Evolutionary conservation across 2,888 invertebrate genomes (phyloP).

Genomic region (Heliothis peltigera): DNA sequence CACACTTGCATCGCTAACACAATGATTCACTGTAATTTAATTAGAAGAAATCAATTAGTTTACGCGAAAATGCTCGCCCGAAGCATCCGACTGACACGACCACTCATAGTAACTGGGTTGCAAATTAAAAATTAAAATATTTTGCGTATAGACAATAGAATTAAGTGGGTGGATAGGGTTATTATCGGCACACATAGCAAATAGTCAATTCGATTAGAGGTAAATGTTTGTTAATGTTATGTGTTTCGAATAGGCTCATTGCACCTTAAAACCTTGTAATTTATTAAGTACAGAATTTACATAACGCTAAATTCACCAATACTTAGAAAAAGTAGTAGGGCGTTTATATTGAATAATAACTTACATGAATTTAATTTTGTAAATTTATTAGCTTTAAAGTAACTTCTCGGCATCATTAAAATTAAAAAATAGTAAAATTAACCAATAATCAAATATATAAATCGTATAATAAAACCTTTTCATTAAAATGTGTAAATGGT

Average conservation of each 20-base stretch:
- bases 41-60: slow-evolving; percentile 89
- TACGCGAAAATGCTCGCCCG: slow-evolving; percentile 86
- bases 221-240: not conserved
- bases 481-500: not conserved
- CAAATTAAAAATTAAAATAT: slow-evolving; percentile 65
- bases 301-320: too few relatives aligned
- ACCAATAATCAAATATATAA: too few relatives aligned
- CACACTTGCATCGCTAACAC: slow-evolving; percentile 83
- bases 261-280: too few relatives aligned
- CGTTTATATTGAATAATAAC: too few relatives aligned
- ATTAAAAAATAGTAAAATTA: too few relatives aligned
- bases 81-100: slow-evolving; percentile 87
- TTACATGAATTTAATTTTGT: too few relatives aligned
- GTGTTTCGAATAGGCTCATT: not conserved
- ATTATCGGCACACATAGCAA: slow-evolving; percentile 6
- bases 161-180: slow-evolving; percentile 56
- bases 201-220: not conserved
- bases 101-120: slow-evolving; percentile 84
- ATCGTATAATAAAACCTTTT: too few relatives aligned
- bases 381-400: too few relatives aligned
- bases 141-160: slow-evolving; percentile 59
- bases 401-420: too few relatives aligned
- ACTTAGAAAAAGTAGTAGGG: too few relatives aligned
- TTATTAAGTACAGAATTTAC: too few relatives aligned
- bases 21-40: slow-evolving; percentile 88